Evolutionary conservation across 2,888 invertebrate genomes (phyloP), one percentile per base, ranked within the genome.

Genomic region (Chymomyza amoena): DNA sequence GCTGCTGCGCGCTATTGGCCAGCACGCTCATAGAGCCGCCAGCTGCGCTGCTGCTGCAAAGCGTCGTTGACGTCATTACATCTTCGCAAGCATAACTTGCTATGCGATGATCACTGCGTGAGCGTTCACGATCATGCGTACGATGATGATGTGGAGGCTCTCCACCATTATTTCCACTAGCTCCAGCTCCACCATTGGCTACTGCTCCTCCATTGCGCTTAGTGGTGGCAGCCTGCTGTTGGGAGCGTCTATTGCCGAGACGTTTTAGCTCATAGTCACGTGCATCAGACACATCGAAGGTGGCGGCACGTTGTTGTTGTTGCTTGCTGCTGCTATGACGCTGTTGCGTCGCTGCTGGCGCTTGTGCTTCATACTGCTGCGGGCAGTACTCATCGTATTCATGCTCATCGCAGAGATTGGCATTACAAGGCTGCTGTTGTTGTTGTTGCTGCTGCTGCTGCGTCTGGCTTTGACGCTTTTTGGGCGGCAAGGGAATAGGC

Each of bases 331-430:
- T 63, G 67, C 13, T 54, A 68, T 52, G 66, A 28, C 50, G 76
- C 76, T 7, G 61, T 20, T 69, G 62, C 71, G 76, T 18, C 77
- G 72, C 32, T 76, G 76, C 59, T 66, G 61, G 20, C 16, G 67
- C 74, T 69, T 79, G 76, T 16, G 69, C 59, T 16, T 85, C 83
- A 50, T 77, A 76, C 10, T 78, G 77, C 73, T 89, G 90, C 57
- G 91, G 91, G 70, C 89, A 90, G 64, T 90, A 91, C 76, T 91
- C 91, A 66, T 91, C 91, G 75, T 91, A 91, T 57, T 91, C 91
- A 69, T 91, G 91, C 25, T 91, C 91, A 68, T 90, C 91, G 78
- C 91, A 91, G 51, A 80, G 60, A 74, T 89, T 90, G 6, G 89
- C 90, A 71, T 89, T 89, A 76, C 81, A 83, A 64, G 83, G 65